Evolutionary conservation across 2,113 vertebrate species (phyloP).

Genomic region (Rhodinocichla rosea): DNA sequence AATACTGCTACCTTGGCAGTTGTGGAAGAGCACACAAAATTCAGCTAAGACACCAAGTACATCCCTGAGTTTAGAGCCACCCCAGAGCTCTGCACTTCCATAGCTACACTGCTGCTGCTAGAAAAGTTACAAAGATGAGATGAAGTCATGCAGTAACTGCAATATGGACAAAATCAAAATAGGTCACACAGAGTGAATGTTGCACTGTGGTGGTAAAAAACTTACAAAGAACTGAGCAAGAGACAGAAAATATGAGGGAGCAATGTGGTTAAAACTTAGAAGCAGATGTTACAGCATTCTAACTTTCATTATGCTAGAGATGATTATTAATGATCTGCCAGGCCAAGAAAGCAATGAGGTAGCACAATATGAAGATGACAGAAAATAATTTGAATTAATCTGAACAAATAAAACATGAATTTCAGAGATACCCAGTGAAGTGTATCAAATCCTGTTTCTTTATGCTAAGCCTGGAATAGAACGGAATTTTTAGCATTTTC

Average conservation of each 20-base stretch:
- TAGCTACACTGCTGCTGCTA: not conserved
- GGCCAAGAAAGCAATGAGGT: not conserved
- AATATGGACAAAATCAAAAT: not conserved
- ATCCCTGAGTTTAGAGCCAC: not conserved
- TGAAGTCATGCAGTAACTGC: not conserved
- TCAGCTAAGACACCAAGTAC: not conserved
- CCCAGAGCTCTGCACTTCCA: not conserved
- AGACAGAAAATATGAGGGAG: not conserved
- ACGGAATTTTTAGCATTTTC: not conserved
- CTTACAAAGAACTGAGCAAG: not conserved
- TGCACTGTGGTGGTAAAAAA: not conserved
- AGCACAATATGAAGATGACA: not conserved
- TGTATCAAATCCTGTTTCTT: not conserved
- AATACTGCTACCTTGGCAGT: not conserved
- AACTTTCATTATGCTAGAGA: not conserved
- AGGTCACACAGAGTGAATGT: not conserved
- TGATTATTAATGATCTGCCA: not conserved
- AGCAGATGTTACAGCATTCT: not conserved
- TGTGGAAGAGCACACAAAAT: not conserved
- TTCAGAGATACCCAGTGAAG: not conserved
- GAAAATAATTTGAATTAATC: slow-evolving; percentile 22
- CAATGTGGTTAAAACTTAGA: not conserved
- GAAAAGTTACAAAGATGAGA: not conserved
- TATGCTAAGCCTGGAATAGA: not conserved
- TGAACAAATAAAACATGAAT: not conserved